Conservation (phyloP, 2,797 vertebrate species). For the Brachymystax lenok region DNA sequence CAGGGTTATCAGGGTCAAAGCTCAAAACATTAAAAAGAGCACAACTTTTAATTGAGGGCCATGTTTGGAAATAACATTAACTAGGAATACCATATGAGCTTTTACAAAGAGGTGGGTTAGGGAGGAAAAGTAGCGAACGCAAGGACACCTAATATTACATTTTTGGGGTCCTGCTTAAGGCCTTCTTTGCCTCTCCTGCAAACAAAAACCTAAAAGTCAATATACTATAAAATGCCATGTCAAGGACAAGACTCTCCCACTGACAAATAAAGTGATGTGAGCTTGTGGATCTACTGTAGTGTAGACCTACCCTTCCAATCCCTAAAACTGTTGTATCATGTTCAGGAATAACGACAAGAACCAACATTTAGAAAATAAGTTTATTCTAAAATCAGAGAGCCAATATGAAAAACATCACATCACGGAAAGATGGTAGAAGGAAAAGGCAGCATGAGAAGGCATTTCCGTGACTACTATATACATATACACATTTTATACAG, state of each 20-base stretch:
- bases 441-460: constrained; percentile 80
- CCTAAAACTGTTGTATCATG: constrained; percentile 25
- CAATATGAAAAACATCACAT: constrained; percentile 73
- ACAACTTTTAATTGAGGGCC: background rate
- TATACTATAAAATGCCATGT: too few species aligned
- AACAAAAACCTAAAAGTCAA: too few species aligned
- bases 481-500: constrained; percentile 79
- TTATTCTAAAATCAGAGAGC: constrained; percentile 74
- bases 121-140: constrained; percentile 16
- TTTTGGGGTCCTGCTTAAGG: too few species aligned
- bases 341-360: constrained; percentile 11
- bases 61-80: background rate
- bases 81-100: background rate
- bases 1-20: background rate
- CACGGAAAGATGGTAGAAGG: constrained; percentile 77
- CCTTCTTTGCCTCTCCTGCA: too few species aligned
- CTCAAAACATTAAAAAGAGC: too few species aligned
- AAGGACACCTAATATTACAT: background rate
- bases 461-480: constrained; percentile 82
- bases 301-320: background rate
- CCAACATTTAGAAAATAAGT: constrained; percentile 75
- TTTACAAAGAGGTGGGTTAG: background rate
- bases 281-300: background rate
- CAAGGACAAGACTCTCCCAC: too few species aligned
- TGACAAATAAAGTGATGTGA: too few species aligned